Evolutionary conservation across 2,888 invertebrate species (phyloP), one percentile per base, ranked within the genome.

Genomic region (Drosophila acutilabella): DNA sequence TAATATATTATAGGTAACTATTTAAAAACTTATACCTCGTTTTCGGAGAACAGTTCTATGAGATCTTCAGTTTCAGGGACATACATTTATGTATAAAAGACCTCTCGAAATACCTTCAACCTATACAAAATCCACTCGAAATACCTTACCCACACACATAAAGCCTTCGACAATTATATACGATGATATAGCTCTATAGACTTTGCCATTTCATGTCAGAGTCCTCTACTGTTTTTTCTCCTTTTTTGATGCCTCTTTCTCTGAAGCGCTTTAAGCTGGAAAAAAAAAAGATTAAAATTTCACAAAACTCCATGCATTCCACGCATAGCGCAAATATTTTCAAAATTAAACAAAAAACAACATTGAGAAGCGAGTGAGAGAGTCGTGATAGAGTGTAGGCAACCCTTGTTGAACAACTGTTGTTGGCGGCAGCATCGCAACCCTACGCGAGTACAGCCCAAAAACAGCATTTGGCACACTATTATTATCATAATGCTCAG

Each of bases 391-490:
- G 41, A 40, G 64, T 50, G 18, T 68, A 61, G 76, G 76, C 68
- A 76, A 72, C 76, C 75, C 76, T 75, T 71, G 48, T 36, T 18
- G 36, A 36, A 10, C 8, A 11, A 18, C 40, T 30, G 30, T 30
- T 30, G 30, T 30, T 30, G 30, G 30, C 8, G 7, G 51, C n/a
- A 54, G 45, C 61, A 47, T 16, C 14, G 58, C 72, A 78, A 79
- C 82, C 81, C 81, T 78, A 61, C 62, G 47, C 52, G 18, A 23
- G 44, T 18, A 10, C 26, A 44, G 45, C 36, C 36, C 69, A 41
- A 61, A 47, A 59, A 60, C 79, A 70, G 82, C 76, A 85, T 78
- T 80, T 85, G 78, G 80, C 80, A 76, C 80, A 82, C 83, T 83
- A 85, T 78, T 82, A 83, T 80, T 78, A 80, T 70, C 57, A 82